These are phyloP conservation scores for Xiphophorus hellerii DNA, from an alignment of 2,113 vertebrate species.

Conservation along the genomic window DNA sequence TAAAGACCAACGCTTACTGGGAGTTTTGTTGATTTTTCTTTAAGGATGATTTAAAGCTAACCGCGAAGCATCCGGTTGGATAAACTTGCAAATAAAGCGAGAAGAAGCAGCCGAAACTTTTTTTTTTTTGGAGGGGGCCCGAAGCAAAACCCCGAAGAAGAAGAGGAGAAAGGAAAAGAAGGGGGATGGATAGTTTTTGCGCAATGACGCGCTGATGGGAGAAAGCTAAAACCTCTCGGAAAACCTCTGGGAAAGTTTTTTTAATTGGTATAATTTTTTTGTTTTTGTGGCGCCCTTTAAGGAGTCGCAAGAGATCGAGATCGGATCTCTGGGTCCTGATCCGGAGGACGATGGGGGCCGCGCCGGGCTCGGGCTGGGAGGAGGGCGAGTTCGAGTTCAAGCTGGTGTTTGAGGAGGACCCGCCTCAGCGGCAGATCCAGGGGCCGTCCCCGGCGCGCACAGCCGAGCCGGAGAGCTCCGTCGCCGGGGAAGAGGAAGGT, in stretches of 20 bases:
- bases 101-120: conserved; percentile 12
- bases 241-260: conserved; percentile 10
- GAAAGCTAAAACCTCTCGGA: background rate
- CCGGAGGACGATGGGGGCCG: conserved; percentile 80
- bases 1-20: conserved; percentile 18
- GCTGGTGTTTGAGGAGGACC: conserved; percentile 84
- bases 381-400: conserved; percentile 86
- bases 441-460: conserved; percentile 60
- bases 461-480: conserved; percentile 57
- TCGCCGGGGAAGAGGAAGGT: conserved; percentile 54
- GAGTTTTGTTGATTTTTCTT: background rate
- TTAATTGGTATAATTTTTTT: background rate
- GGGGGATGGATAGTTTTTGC: conserved; percentile 15
- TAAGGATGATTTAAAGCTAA: conserved; percentile 24
- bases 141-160: background rate
- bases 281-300: conserved; percentile 6
- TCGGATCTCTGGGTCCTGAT: conserved; percentile 30
- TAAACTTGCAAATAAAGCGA: conserved; percentile 31
- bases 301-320: conserved; percentile 13
- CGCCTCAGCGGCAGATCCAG: conserved; percentile 65
- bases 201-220: conserved; percentile 38
- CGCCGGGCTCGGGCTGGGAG: conserved; percentile 83
- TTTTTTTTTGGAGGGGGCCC: conserved; percentile 20
- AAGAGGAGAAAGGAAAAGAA: background rate
- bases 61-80: conserved; percentile 29